A percentile compares a stretch with the other conserved stretches of the same genome.
Conservation (phyloP, 1,140 invertebrate genomes). For the Pseudomyrmex pallidus region DNA sequence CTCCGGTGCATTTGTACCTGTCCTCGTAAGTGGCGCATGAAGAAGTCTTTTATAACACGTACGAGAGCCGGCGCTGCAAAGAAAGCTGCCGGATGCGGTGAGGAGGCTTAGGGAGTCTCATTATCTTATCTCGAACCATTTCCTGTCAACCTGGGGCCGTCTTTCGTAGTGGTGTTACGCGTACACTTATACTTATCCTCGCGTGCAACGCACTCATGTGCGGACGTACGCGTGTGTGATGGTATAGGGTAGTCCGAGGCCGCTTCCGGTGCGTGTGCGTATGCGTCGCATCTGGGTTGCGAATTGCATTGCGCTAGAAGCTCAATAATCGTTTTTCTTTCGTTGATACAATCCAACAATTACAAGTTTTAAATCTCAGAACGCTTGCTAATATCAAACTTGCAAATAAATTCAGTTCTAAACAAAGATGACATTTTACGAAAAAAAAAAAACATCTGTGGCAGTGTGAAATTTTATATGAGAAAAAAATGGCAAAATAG, state of each 20-base stretch:
- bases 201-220: constrained; percentile 11
- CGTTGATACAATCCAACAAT: constrained; percentile 15
- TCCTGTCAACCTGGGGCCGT: constrained; percentile 79
- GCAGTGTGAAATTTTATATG: not conserved
- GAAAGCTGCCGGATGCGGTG: constrained; percentile 71
- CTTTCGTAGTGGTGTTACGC: constrained; percentile 68
- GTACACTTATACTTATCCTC: constrained; percentile 26
- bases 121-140: constrained; percentile 81
- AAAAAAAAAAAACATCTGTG: not conserved
- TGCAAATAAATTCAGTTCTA: not conserved
- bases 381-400: not conserved
- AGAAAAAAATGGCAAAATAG: not conserved
- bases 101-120: constrained; percentile 73
- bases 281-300: constrained; percentile 51
- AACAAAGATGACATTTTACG: not conserved
- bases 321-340: constrained; percentile 67
- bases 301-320: constrained; percentile 26
- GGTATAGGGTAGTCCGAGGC: constrained; percentile 44
- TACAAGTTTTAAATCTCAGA: not conserved
- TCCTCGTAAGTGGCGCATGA: constrained; percentile 36
- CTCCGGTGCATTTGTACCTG: constrained; percentile 52
- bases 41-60: constrained; percentile 47
- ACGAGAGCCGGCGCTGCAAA: constrained; percentile 50
- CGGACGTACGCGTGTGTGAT: constrained; percentile 25
- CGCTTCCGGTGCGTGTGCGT: constrained; percentile 63